These are phyloP conservation scores for Timema podura DNA, from an alignment of 2,888 invertebrate genomes.

Conservation along the genomic window DNA sequence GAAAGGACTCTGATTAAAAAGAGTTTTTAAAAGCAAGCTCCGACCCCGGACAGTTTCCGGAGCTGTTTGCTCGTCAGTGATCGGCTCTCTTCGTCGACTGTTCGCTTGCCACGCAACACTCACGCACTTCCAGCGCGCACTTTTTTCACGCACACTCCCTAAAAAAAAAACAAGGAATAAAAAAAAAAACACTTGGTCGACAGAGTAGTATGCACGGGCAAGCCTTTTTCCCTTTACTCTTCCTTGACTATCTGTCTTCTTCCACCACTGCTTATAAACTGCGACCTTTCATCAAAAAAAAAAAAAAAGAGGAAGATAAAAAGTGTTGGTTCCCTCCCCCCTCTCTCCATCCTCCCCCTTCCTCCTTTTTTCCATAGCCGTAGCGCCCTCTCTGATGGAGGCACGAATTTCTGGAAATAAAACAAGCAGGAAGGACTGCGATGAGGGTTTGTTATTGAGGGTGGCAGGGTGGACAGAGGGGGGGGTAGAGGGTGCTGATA, in stretches of 20 bases:
- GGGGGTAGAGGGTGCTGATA: background rate
- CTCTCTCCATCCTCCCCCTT: background rate
- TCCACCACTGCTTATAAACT: constrained; percentile 18
- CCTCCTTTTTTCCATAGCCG: background rate
- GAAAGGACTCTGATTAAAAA: too few relatives aligned
- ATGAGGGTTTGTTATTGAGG: constrained; percentile 9
- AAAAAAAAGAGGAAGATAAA: constrained; percentile 1
- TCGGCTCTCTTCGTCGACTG: constrained; percentile 11
- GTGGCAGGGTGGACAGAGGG: background rate
- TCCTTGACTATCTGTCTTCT: background rate
- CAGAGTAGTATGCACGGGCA: constrained; percentile 10
- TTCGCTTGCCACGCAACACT: constrained; percentile 9
- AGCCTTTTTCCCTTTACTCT: constrained; percentile 3
- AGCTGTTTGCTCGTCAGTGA: background rate
- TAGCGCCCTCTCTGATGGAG: background rate
- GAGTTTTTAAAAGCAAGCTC: too few relatives aligned
- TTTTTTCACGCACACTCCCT: constrained; percentile 40
- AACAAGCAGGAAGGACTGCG: background rate
- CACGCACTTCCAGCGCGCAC: constrained; percentile 36
- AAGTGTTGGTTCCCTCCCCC: background rate
- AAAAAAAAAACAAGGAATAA: constrained; percentile 21
- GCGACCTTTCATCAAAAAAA: constrained; percentile 28
- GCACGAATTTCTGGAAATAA: too few relatives aligned
- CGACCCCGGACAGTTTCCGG: background rate
- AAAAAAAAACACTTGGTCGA: constrained; percentile 15